Evolutionary conservation across 2,888 invertebrate species (phyloP).

Genomic region (Odiellus spinosus): DNA sequence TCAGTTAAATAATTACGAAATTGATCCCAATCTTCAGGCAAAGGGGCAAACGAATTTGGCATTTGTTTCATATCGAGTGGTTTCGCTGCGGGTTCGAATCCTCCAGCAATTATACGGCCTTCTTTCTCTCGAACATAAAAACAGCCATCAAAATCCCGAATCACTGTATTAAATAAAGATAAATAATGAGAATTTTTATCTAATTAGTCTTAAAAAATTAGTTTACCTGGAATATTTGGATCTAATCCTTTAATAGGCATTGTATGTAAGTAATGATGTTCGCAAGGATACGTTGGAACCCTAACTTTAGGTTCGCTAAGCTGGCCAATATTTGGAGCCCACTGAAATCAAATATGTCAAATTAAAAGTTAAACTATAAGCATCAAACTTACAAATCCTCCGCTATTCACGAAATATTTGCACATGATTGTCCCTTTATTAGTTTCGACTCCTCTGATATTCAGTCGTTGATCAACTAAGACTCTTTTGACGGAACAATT

Average conservation of each 20-base stretch:
- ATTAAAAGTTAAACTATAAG: not conserved
- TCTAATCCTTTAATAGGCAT: constrained; percentile 58
- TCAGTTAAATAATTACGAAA: constrained; percentile 53
- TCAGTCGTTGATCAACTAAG: constrained; percentile 42
- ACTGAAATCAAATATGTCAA: constrained; percentile 32
- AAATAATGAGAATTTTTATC: not conserved
- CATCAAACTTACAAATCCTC: constrained; percentile 49
- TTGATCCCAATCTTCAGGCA: constrained; percentile 78
- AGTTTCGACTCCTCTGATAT: constrained; percentile 59
- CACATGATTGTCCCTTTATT: constrained; percentile 47
- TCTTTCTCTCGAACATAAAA: constrained; percentile 71
- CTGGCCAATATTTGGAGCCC: constrained; percentile 79
- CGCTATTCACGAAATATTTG: constrained; percentile 84
- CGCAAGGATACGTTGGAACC: constrained; percentile 70
- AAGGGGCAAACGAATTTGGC: constrained; percentile 13
- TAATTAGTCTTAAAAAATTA: too few species aligned
- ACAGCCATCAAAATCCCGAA: constrained; percentile 71
- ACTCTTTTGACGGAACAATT: constrained; percentile 56
- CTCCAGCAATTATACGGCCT: constrained; percentile 71
- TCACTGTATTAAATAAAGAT: constrained; percentile 37
- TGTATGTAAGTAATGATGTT: constrained; percentile 83
- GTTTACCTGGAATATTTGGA: constrained; percentile 51
- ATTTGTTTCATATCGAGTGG: constrained; percentile 40
- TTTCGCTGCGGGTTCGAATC: constrained; percentile 79
- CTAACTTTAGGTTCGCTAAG: constrained; percentile 69